Evolutionary conservation across 2,113 vertebrate genomes (phyloP), one percentile per base, ranked within the genome.

Genomic region (Carettochelys insculpta): DNA sequence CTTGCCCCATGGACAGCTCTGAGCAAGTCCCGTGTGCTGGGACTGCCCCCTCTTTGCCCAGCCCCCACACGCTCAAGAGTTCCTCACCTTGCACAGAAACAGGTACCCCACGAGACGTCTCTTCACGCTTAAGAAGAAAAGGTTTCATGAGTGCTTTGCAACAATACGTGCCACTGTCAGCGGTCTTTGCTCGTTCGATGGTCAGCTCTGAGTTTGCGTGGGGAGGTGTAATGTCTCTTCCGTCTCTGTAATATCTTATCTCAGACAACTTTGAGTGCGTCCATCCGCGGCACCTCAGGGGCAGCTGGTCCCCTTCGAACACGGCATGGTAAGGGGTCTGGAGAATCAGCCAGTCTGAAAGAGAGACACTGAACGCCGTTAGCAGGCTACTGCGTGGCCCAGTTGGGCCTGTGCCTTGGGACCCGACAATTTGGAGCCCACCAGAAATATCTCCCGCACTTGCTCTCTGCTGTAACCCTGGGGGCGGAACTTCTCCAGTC

Each of bases 81-180:
- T 73, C 22, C 68, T 73, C 24, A 73, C 68, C 68, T 73, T 73
- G 68, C 38, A 73, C 17, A 41, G 41, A 73, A 73, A 73, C 22
- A 25, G 22, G 12, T 38, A 4, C 68, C 5, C 0, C 10, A 71
- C 2, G 19, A 68, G 65, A 68, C 2, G 5, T 41, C 5, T 4
- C 4, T 14, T 6, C 2, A 43, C n/a, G n/a, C n/a, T n/a, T n/a
- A n/a, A n/a, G n/a, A n/a, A n/a, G n/a, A n/a, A n/a, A n/a, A 68
- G 4, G 4, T 41, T 2, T 41, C 22, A 71, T 27, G 24, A 5
- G 41, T 13, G 38, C 68, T 7, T 5, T 43, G 24, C 68, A 73
- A 5, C 25, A 10, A 73, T 73, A 73, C 27, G 9, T 41, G 68
- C 68, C 68, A 73, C 68, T 43, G 68, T 73, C 68, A 27, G 3